A percentile compares a stretch with the other conserved stretches of the same genome.
These are phyloP conservation scores for Petrocephalus microphthalmus DNA, from an alignment of 2,113 vertebrate genomes.

Conservation along the genomic window DNA sequence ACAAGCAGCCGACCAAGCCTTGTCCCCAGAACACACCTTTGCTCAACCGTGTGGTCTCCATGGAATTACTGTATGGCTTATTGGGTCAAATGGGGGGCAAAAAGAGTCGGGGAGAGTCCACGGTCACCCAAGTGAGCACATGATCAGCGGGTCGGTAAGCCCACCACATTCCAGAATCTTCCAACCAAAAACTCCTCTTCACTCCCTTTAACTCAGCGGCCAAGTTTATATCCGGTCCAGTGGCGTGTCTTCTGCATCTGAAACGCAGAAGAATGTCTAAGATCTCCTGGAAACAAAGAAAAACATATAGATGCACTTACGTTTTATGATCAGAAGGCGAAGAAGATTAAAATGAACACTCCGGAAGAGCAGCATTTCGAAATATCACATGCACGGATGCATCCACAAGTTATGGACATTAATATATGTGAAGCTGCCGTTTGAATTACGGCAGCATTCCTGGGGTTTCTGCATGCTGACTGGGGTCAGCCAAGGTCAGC, in stretches of 20 bases:
- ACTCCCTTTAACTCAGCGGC: constrained; percentile 55
- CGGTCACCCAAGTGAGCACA: constrained; percentile 62
- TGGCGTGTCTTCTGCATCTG: constrained; percentile 59
- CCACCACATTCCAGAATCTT: constrained; percentile 38
- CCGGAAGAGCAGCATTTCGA: neutral
- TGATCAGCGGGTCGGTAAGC: constrained; percentile 46
- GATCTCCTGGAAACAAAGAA: neutral
- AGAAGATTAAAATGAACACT: neutral
- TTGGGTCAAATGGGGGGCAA: constrained; percentile 25
- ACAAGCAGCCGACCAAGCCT: constrained; percentile 57
- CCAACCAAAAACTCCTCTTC: constrained; percentile 46
- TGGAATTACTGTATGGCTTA: constrained; percentile 32
- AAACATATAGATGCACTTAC: neutral
- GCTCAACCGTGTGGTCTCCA: constrained; percentile 58
- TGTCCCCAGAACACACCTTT: constrained; percentile 69
- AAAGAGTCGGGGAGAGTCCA: constrained; percentile 25
- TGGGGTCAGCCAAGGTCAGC: neutral
- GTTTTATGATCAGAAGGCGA: neutral
- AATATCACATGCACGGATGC: neutral
- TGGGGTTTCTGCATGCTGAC: neutral
- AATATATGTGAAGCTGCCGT: neutral
- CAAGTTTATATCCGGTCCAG: constrained; percentile 49
- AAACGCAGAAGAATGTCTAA: constrained; percentile 34
- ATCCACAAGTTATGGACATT: neutral
- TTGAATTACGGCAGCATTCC: neutral